Conservation (phyloP, 1,140 invertebrate genomes). For the Calephelis nemesis region DNA sequence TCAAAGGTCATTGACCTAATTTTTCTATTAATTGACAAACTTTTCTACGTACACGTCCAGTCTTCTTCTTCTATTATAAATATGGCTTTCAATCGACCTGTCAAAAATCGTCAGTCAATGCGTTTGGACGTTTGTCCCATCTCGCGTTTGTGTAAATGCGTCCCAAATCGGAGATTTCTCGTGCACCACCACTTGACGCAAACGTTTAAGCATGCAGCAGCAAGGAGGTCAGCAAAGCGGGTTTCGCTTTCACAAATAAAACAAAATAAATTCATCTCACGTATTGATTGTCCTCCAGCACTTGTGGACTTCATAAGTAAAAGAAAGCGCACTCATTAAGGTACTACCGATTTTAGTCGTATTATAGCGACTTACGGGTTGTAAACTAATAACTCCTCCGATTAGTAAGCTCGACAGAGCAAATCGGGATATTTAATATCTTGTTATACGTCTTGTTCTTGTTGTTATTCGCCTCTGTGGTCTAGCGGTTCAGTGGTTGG, state of each 20-base stretch:
- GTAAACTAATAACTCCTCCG: background rate
- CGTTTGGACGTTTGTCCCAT: background rate
- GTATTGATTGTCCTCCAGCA: conserved; percentile 74
- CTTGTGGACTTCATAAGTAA: conserved; percentile 66
- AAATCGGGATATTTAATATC: no score
- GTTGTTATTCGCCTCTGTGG: no score
- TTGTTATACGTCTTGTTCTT: no score
- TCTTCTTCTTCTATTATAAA: no score
- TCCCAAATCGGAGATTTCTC: conserved; percentile 73
- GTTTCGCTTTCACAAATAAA: conserved; percentile 78
- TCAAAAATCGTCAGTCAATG: background rate
- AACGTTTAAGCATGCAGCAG: conserved; percentile 64
- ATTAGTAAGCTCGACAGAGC: no score
- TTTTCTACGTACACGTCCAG: no score
- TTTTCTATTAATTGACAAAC: no score
- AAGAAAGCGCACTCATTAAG: conserved; percentile 72
- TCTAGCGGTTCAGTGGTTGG: no score
- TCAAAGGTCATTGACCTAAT: no score
- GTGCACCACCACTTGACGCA: conserved; percentile 71
- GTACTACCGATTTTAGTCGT: conserved; percentile 29
- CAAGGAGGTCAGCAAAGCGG: conserved; percentile 73
- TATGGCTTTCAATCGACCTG: no score
- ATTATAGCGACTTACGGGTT: conserved; percentile 6
- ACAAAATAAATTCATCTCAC: conserved; percentile 79
- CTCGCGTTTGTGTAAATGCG: conserved; percentile 41